A percentile compares a stretch with the other conserved stretches of the same genome.
Evolutionary conservation across 2,888 invertebrate genomes (phyloP).

Genomic region (Epirrhoe tristata): DNA sequence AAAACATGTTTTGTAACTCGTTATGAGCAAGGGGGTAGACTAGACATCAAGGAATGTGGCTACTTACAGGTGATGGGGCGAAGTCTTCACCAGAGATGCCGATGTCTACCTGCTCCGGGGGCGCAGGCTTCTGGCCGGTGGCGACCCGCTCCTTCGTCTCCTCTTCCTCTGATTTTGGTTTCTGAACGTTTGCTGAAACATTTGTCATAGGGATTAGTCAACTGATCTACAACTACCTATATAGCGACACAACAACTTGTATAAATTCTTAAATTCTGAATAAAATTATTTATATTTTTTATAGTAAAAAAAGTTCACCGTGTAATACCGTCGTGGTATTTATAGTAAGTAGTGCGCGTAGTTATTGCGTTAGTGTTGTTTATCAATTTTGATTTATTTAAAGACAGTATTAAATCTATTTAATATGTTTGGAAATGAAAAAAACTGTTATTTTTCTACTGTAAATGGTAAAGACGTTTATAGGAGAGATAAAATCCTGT

Average conservation of each 20-base stretch:
- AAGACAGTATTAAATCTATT: no score
- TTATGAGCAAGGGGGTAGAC: no score
- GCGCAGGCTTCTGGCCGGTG: constrained; percentile 72
- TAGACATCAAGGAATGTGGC: no score
- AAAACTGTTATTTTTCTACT: neutral
- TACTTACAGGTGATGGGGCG: constrained; percentile 67
- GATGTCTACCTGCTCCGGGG: constrained; percentile 74
- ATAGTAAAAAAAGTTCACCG: no score
- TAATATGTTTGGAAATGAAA: neutral
- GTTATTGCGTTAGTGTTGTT: no score
- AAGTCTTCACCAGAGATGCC: constrained; percentile 75
- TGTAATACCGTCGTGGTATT: no score
- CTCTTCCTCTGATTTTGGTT: constrained; percentile 57
- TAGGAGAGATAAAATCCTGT: neutral
- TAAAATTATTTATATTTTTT: no score
- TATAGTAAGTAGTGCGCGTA: no score
- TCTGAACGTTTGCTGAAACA: constrained; percentile 68
- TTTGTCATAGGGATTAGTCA: constrained; percentile 33
- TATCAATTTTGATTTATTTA: no score
- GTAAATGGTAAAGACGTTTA: neutral
- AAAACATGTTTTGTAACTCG: no score
- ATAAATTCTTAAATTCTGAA: no score
- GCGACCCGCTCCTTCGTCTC: constrained; percentile 60
- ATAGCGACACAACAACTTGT: neutral
- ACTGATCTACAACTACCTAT: no score